Evolutionary conservation across 2,113 vertebrate species (phyloP).

Genomic region (Prietella phreatophila): DNA sequence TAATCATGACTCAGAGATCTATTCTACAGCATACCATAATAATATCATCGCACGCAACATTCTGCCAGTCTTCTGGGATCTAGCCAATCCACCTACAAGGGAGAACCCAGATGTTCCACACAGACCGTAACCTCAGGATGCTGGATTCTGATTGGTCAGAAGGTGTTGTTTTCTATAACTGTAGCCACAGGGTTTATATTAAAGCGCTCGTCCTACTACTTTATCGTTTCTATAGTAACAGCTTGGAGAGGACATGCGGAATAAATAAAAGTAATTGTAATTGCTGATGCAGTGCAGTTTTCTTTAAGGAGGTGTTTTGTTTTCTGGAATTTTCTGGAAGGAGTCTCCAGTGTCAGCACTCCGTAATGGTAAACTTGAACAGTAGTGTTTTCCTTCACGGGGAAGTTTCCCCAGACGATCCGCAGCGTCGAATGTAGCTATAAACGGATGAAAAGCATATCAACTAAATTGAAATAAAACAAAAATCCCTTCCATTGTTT

Average conservation of each 20-base stretch:
- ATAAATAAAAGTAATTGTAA: background rate
- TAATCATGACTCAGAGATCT: background rate
- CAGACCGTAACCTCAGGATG: background rate
- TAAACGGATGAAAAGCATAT: too few relatives aligned
- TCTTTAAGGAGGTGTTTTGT: background rate
- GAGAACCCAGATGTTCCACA: background rate
- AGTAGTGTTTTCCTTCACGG: background rate
- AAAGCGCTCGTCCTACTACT: background rate
- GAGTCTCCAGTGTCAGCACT: background rate
- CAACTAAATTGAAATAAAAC: too few relatives aligned
- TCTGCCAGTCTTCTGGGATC: background rate
- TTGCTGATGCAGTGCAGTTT: background rate
- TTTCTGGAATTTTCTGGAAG: too few relatives aligned
- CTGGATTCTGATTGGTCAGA: background rate
- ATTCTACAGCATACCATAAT: background rate
- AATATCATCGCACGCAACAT: background rate
- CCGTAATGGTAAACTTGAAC: background rate
- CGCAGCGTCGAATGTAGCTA: too few relatives aligned
- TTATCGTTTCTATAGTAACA: background rate
- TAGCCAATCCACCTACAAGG: background rate
- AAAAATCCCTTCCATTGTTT: too few relatives aligned
- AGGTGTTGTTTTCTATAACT: background rate
- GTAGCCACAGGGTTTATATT: background rate
- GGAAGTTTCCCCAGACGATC: too few relatives aligned
- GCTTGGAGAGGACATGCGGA: background rate